phyloP scores from a whole-genome alignment of 2,797 vertebrate species.

The Coregonus ussuriensis region DNA sequence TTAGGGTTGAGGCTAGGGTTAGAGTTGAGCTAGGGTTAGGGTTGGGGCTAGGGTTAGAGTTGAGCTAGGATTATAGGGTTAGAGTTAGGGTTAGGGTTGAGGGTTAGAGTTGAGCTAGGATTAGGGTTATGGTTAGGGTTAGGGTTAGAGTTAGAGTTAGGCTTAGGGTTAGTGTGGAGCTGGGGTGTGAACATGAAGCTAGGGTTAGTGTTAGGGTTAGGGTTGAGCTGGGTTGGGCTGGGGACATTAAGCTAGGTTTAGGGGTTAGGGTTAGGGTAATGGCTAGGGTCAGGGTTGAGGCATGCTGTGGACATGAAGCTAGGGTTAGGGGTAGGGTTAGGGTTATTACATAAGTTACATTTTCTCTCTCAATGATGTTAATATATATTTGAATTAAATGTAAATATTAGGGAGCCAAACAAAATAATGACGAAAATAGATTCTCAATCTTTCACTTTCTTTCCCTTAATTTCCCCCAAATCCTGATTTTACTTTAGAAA shows the following conservation, averaged over 20 bases:
- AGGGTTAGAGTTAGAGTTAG: neutral
- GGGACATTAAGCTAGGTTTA: no score
- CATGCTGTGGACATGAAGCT: no score
- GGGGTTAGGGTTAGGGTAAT: no score
- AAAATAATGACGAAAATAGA: neutral
- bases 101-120: neutral
- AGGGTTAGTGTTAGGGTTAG: neutral
- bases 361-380: no score
- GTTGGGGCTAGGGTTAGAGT: neutral
- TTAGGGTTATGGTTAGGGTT: no score
- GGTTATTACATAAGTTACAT: no score
- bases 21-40: neutral
- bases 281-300: no score
- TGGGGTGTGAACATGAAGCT: no score
- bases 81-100: neutral
- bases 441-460: neutral
- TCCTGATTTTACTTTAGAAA: slow-evolving; percentile 4
- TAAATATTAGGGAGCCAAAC: neutral
- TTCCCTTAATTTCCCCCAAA: neutral
- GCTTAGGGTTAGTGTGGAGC: neutral
- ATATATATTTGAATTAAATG: neutral
- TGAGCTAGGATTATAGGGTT: neutral
- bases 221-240: no score
- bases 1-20: no score
- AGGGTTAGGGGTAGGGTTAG: neutral